phyloP scores from a whole-genome alignment of 2,888 invertebrate species.

The Helleia helle region DNA sequence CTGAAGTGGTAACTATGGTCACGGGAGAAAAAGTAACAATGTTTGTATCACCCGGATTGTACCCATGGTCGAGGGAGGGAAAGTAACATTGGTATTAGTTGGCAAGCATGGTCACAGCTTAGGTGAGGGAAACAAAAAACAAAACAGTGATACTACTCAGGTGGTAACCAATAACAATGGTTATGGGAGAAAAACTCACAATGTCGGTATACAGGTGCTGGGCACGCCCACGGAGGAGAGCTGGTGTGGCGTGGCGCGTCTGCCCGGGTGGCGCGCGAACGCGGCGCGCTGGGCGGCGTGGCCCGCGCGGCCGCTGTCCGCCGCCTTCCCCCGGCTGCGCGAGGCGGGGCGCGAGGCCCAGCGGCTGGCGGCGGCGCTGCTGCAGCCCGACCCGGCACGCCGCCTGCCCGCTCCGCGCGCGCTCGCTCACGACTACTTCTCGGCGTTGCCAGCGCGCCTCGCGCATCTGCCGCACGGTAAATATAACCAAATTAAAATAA shows the following conservation, averaged over 20 bases:
- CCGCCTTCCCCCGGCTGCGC: conserved; percentile 91
- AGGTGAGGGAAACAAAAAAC: too few species aligned
- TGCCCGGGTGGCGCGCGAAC: conserved; percentile 89
- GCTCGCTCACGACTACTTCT: conserved; percentile 92
- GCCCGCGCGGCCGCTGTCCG: conserved; percentile 84
- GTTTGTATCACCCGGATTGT: too few species aligned
- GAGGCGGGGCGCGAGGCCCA: conserved; percentile 92
- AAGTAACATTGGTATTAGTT: too few species aligned
- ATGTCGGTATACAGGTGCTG: conserved; percentile 75
- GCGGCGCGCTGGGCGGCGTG: conserved; percentile 74
- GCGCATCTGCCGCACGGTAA: conserved; percentile 93
- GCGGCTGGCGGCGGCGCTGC: conserved; percentile 86
- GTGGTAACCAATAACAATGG: too few species aligned
- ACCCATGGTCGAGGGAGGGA: too few species aligned
- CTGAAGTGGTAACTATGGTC: too few species aligned
- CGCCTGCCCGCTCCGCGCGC: conserved; percentile 92
- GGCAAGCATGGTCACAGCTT: too few species aligned
- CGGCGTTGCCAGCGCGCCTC: conserved; percentile 90
- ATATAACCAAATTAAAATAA: too few species aligned
- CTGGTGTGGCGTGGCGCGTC: conserved; percentile 92
- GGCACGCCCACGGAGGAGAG: conserved; percentile 96
- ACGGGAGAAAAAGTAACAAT: too few species aligned
- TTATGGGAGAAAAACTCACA: too few species aligned
- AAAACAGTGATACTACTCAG: too few species aligned
- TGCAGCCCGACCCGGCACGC: conserved; percentile 89